phyloP scores from a whole-genome alignment of 2,113 vertebrate genomes.

The Pseudorectes ferrugineus region DNA sequence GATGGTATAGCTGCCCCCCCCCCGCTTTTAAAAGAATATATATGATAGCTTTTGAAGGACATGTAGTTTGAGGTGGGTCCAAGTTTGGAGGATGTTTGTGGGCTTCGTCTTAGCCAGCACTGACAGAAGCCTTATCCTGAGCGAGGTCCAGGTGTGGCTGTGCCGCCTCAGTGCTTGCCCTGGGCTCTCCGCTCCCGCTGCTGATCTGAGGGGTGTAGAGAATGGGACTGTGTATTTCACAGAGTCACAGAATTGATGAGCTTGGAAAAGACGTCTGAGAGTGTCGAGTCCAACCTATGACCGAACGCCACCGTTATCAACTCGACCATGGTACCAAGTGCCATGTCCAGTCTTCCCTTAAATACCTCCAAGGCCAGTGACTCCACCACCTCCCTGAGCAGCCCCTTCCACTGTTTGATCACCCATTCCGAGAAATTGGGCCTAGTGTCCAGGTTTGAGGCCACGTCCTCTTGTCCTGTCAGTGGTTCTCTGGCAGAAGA shows the following conservation, averaged over 20 bases:
- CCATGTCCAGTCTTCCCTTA: no score
- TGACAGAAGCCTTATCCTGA: rapidly evolving
- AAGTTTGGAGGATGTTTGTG: neutral
- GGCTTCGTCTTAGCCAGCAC: rapidly evolving
- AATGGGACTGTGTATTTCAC: rapidly evolving
- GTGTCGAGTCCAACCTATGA: rapidly evolving
- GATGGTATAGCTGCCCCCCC: rapidly evolving
- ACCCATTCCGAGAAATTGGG: neutral
- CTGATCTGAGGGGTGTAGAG: rapidly evolving
- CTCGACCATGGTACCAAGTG: neutral
- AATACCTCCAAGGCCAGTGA: no score
- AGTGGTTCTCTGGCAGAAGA: neutral
- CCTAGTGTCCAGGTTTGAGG: neutral
- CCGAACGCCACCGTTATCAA: neutral
- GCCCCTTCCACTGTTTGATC: no score
- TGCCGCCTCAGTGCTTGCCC: rapidly evolving
- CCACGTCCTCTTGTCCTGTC: neutral
- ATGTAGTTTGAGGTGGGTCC: neutral
- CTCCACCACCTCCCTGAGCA: no score
- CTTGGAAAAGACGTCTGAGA: neutral
- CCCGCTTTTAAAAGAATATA: rapidly evolving
- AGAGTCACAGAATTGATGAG: no score
- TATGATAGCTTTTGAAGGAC: neutral
- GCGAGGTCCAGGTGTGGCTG: rapidly evolving
- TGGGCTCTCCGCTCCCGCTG: neutral